These are phyloP conservation scores for Caenorhabditis macrosperma DNA, from an alignment of 2,888 invertebrate species.

Conservation along the genomic window DNA sequence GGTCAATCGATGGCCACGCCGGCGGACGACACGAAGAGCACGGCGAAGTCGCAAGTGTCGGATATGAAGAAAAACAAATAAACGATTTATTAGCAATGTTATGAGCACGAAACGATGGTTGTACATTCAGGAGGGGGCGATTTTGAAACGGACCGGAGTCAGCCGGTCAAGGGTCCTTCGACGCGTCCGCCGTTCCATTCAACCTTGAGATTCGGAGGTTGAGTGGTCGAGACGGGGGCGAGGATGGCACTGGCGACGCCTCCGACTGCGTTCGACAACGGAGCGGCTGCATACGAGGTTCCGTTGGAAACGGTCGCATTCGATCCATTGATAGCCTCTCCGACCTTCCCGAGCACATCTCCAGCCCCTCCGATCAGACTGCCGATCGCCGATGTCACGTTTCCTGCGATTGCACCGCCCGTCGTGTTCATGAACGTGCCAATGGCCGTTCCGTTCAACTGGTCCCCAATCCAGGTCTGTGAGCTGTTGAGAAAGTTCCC, in stretches of 20 bases:
- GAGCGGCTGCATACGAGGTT: background rate
- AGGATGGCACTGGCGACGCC: slow-evolving; percentile 20
- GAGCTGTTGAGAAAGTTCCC: slow-evolving; percentile 10
- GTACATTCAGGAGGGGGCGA: slow-evolving; percentile 12
- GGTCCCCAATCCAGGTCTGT: slow-evolving; percentile 10
- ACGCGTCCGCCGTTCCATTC: slow-evolving; percentile 32
- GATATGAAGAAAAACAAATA: slow-evolving; percentile 16
- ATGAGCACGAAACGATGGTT: slow-evolving; percentile 31
- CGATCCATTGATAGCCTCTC: background rate
- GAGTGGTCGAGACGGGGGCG: no score
- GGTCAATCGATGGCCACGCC: no score
- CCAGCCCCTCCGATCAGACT: background rate
- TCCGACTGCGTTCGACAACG: slow-evolving; percentile 18
- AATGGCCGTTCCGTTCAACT: slow-evolving; percentile 1
- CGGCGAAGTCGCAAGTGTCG: background rate
- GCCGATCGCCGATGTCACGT: background rate
- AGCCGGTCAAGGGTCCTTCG: slow-evolving; percentile 26
- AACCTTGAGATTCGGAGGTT: slow-evolving; percentile 4
- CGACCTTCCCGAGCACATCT: background rate
- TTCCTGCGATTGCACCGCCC: background rate
- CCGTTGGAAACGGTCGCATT: background rate
- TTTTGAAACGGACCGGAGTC: background rate
- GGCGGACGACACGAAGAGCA: no score
- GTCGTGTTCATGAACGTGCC: background rate
- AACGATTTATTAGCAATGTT: slow-evolving; percentile 21